These are phyloP conservation scores for Delichon dasypus DNA, from an alignment of 2,797 vertebrate species.

Conservation along the genomic window DNA sequence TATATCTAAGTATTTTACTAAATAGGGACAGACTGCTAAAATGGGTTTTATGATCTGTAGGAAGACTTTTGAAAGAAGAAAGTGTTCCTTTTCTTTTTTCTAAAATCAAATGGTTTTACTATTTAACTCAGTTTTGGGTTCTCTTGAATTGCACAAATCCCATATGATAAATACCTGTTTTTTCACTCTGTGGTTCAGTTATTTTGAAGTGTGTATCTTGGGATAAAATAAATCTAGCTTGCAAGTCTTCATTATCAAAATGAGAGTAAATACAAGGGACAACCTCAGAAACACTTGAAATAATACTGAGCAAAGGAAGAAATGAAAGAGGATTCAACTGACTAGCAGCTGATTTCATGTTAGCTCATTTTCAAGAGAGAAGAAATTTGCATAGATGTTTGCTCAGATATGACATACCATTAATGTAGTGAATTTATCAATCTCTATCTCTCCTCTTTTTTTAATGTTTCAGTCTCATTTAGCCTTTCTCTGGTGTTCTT, in stretches of 20 bases:
- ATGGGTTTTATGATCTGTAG: neutral
- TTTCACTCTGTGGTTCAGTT: neutral
- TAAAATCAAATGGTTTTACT: slow-evolving; percentile 2
- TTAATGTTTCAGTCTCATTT: neutral
- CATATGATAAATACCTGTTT: neutral
- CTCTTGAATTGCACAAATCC: neutral
- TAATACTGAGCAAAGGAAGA: neutral
- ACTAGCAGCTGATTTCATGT: neutral
- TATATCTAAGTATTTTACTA: neutral
- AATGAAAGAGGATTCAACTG: neutral
- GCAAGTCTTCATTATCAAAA: neutral
- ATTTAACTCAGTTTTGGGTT: neutral
- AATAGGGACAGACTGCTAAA: neutral
- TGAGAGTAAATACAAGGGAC: neutral
- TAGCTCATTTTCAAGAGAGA: neutral
- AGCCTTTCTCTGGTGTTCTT: neutral
- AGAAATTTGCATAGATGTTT: neutral
- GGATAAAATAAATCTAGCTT: neutral
- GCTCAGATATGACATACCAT: neutral
- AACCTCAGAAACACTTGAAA: neutral
- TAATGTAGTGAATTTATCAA: neutral
- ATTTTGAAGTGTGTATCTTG: neutral
- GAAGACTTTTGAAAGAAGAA: neutral
- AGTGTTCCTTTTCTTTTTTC: neutral
- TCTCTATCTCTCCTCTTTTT: neutral